These are phyloP conservation scores for Baronia brevicornis DNA, from an alignment of 2,888 invertebrate genomes.

Conservation along the genomic window DNA sequence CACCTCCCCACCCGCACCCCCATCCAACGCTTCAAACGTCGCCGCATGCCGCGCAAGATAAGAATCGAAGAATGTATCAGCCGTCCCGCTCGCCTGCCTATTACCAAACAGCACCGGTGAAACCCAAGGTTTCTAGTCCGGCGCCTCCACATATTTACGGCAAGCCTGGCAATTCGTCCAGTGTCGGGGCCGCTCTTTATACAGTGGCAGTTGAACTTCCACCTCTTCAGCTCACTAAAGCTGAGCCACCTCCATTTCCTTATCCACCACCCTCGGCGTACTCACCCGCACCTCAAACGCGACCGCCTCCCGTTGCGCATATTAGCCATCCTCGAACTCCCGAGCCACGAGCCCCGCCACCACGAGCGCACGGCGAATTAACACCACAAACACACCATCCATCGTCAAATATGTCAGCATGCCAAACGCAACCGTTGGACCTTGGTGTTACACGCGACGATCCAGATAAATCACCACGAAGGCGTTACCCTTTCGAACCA, in stretches of 20 bases:
- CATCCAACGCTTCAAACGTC: slow-evolving; percentile 64
- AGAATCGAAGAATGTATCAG: slow-evolving; percentile 47
- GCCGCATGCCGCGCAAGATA: slow-evolving; percentile 50
- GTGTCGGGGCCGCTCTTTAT: slow-evolving; percentile 62
- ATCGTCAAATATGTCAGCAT: slow-evolving; percentile 62
- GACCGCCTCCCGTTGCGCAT: slow-evolving; percentile 77
- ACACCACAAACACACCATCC: slow-evolving; percentile 28
- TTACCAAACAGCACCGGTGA: slow-evolving; percentile 68
- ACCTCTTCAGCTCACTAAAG: slow-evolving; percentile 76
- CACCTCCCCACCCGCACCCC: slow-evolving; percentile 67
- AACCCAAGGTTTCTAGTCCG: slow-evolving; percentile 84
- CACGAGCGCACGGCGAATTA: slow-evolving; percentile 45
- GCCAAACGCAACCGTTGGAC: slow-evolving; percentile 87
- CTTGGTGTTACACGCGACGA: slow-evolving; percentile 82
- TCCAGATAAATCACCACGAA: slow-evolving; percentile 78
- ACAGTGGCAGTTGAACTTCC: slow-evolving; percentile 53
- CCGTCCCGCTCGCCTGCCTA: slow-evolving; percentile 65
- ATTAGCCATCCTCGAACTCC: slow-evolving; percentile 62
- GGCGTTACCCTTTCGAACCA: slow-evolving; percentile 75
- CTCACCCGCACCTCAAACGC: slow-evolving; percentile 45
- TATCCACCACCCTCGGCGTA: slow-evolving; percentile 62
- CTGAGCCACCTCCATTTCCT: slow-evolving; percentile 57
- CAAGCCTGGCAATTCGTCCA: slow-evolving; percentile 73
- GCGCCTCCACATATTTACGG: slow-evolving; percentile 86
- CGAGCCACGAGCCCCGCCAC: slow-evolving; percentile 60